Evolutionary conservation across 1,140 invertebrate genomes (phyloP).

Genomic region (Bombus superbus): DNA sequence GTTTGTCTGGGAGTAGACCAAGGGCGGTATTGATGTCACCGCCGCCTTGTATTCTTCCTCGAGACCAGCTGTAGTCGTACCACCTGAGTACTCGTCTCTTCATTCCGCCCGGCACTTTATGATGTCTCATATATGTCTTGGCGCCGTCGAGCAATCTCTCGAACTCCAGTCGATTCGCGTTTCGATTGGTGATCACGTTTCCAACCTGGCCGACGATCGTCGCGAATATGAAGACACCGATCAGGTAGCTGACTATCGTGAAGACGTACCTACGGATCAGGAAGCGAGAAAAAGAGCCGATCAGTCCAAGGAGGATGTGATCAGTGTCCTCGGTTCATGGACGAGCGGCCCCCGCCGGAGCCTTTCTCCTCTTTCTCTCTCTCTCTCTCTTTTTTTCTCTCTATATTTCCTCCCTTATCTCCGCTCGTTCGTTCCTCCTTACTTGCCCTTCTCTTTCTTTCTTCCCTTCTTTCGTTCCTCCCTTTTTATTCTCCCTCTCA

Average conservation of each 20-base stretch:
- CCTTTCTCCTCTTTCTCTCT: slow-evolving; percentile 74
- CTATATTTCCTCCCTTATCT: slow-evolving; percentile 59
- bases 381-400: slow-evolving; percentile 55
- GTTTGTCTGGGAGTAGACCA: slow-evolving; percentile 96
- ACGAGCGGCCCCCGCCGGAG: slow-evolving; percentile 81
- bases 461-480: neutral
- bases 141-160: slow-evolving; percentile 97
- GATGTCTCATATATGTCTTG: slow-evolving; percentile 98
- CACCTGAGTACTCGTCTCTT: slow-evolving; percentile 96
- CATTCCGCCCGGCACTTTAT: slow-evolving; percentile 97
- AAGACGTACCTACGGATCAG: slow-evolving; percentile 94
- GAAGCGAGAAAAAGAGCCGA: slow-evolving; percentile 74
- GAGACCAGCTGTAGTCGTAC: slow-evolving; percentile 99
- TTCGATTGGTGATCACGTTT: slow-evolving; percentile 98
- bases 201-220: slow-evolving; percentile 99
- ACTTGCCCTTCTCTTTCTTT: slow-evolving; percentile 30
- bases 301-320: slow-evolving; percentile 72
- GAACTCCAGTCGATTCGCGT: slow-evolving; percentile 98
- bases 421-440: slow-evolving; percentile 47
- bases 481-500: neutral
- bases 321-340: slow-evolving; percentile 66
- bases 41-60: slow-evolving; percentile 97
- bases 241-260: slow-evolving; percentile 97
- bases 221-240: slow-evolving; percentile 99
- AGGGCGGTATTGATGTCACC: slow-evolving; percentile 97